Percentiles rank a stretch among this genome's conserved stretches.
Conservation (phyloP, 1,140 invertebrate genomes). For the Gonatopus flavifemur region DNA sequence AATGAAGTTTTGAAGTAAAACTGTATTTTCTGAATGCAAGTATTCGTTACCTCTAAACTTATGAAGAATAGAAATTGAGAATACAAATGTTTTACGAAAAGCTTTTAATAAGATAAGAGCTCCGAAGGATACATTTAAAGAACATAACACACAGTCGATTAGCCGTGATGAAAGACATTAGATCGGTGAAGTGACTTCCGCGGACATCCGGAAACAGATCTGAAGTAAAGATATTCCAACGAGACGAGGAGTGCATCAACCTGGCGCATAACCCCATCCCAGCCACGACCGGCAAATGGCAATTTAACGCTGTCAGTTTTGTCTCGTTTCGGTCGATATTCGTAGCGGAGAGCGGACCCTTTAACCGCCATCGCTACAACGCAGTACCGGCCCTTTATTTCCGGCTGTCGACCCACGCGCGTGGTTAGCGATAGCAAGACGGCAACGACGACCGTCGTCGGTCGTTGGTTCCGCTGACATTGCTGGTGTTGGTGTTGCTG, state of each 20-base stretch:
- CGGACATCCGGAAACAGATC: not conserved
- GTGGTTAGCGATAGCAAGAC: conserved; percentile 26
- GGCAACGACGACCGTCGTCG: conserved; percentile 10
- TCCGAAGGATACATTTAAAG: too few species aligned
- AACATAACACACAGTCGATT: too few species aligned
- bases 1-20: too few species aligned
- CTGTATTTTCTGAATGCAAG: too few species aligned
- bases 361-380: conserved; percentile 43
- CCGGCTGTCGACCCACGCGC: conserved; percentile 41
- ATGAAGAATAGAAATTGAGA: too few species aligned
- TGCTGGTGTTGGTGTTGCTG: too few species aligned
- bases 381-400: conserved; percentile 47
- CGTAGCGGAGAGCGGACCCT: conserved; percentile 42
- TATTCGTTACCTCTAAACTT: too few species aligned
- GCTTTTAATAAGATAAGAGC: too few species aligned
- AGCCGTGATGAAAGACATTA: too few species aligned
- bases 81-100: too few species aligned
- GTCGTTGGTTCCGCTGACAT: conserved; percentile 16
- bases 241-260: conserved; percentile 15
- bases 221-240: conserved; percentile 5
- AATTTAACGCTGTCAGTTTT: conserved; percentile 46
- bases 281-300: conserved; percentile 44
- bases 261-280: conserved; percentile 28
- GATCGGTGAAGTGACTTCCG: too few species aligned
- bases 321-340: conserved; percentile 45